Evolutionary conservation across 2,797 vertebrate species (phyloP), one percentile per base, ranked within the genome.

Genomic region (Chelonia mydas): DNA sequence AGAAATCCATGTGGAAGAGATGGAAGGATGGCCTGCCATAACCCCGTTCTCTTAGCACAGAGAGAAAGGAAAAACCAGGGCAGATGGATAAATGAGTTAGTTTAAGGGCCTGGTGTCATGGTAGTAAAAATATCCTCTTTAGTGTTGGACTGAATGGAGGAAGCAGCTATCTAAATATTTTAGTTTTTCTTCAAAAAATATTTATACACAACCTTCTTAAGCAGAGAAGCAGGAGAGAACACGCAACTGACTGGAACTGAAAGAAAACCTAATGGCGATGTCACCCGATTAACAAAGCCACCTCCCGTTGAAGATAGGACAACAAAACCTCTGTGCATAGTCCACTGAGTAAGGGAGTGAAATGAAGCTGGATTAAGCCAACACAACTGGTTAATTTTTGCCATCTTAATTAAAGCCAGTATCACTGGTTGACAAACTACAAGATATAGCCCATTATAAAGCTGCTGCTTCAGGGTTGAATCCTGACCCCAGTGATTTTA

Each of bases 121-220:
- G 88, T 49, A 97, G 89, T 95, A 97, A 97, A 96, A 98, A 96
- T 93, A 97, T 91, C 96, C 95, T 95, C 92, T 97, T 95, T 92
- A 86, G 87, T 91, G 90, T 49, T 65, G 41, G 87, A 96, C 85
- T 91, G 50, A 97, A 94, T 96, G 97, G 96, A 97, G 97, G 97
- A 98, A 98, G 95, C 97, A 98, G 96, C 97, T 98, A 96, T 97
- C 94, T 96, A 98, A 98, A 98, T 96, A 98, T 97, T 98, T 97
- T 91, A 95, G 84, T 78, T 97, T 95, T 96, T 94, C 86, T 88
- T 33, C 17, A 92, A 94, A 96, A 96, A 97, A 94, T 79, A 96
- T 97, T 95, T 96, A 95, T 81, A 84, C 76, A 77, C 65, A 93
- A 65, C 53, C 53, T 54, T 45, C 78, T 93, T 87, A 84, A 96